Evolutionary conservation across 2,113 vertebrate species (phyloP), one percentile per base, ranked within the genome.

Genomic region (Tetrax tetrax): DNA sequence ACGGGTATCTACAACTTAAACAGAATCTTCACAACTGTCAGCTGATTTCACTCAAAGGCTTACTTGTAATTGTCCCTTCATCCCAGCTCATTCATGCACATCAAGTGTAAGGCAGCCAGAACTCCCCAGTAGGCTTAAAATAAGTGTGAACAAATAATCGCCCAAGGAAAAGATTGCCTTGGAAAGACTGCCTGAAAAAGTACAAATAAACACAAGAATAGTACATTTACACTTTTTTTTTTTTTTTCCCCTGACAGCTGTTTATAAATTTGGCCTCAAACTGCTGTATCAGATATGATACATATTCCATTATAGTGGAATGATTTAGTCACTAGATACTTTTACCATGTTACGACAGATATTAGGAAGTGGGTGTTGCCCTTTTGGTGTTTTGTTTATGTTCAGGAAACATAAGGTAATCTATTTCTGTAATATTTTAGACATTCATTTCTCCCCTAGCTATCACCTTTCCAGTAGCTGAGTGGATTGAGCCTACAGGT

Each of bases 401-500:
- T 37, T 43, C 7, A 78, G 43, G 38, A 71, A 87, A 61, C 2
- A 13, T 22, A 37, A 56, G 7, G 7, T 17, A 48, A n/a, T 33
- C 43, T 43, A 53, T 79, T 95, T 87, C 2, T 2, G 23, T 38
- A 35, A 1, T 59, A 45, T 50, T 79, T 87, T 82, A 80, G 31
- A 29, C 25, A 57, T 47, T 68, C 14, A 14, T 65, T 70, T 75
- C 27, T 65, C 87, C n/a, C 43, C 38, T 25, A 72, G 19, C 8
- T 48, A 28, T 17, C 23, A 15, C 6, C 13, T 4, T 82, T n/a
- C 11, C 51, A 50, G 14, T 41, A 45, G 14, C 10, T 65, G 50
- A 5, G 3, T 23, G 7, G 7, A 9, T 57, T 15, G 3, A 7
- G 5, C 27, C 82, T 63, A 21, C 0, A 70, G 12, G 6, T 78